Conservation (phyloP, 2,888 invertebrate species). For the Adineta ricciae region DNA sequence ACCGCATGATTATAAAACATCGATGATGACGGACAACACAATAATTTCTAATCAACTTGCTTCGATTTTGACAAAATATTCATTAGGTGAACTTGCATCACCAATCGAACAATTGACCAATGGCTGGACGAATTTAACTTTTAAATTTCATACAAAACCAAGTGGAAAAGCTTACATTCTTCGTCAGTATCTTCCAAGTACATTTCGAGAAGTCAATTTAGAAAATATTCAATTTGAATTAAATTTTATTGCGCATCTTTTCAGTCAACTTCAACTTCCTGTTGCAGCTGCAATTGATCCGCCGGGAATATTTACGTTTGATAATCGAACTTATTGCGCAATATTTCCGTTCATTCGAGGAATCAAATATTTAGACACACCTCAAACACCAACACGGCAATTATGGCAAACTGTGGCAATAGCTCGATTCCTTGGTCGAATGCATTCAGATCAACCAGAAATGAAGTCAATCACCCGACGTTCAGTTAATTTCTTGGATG, state of each 20-base stretch:
- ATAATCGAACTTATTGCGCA: not conserved
- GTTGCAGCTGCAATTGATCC: not conserved
- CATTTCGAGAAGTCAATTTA: not conserved
- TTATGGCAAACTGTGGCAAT: not conserved
- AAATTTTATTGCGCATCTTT: not conserved
- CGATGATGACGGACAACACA: not conserved
- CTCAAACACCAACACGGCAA: not conserved
- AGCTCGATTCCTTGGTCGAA: not conserved
- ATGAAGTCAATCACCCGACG: not conserved
- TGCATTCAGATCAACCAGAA: not conserved
- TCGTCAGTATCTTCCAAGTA: not conserved
- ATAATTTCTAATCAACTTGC: not conserved
- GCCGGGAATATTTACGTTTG: not conserved
- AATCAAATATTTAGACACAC: not conserved
- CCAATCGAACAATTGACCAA: not conserved
- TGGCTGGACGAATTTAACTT: not conserved
- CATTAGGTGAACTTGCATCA: not conserved
- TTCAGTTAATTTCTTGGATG: not conserved
- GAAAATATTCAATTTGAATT: not conserved
- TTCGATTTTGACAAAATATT: not conserved
- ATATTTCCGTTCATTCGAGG: not conserved
- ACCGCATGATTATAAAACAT: too few species aligned
- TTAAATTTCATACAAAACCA: not conserved
- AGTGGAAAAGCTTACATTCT: not conserved
- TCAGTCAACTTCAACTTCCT: not conserved